These are phyloP conservation scores for Drosophila neotestacea DNA, from an alignment of 2,888 invertebrate genomes.

Conservation along the genomic window DNA sequence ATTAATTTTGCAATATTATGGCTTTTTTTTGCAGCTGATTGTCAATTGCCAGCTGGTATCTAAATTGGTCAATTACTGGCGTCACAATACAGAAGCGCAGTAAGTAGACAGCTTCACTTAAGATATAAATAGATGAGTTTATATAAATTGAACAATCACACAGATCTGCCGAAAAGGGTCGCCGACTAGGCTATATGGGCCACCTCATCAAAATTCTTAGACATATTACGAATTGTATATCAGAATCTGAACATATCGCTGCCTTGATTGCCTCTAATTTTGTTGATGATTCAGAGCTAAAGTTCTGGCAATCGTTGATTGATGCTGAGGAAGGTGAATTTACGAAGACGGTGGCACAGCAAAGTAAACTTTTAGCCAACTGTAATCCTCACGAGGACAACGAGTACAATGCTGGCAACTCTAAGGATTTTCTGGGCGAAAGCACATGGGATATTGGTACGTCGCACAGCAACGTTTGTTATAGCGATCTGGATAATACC, in stretches of 20 bases:
- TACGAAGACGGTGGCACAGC: conserved; percentile 77
- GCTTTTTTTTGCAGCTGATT: conserved; percentile 87
- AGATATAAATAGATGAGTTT: not conserved
- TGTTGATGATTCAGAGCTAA: conserved; percentile 86
- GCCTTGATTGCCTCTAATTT: conserved; percentile 87
- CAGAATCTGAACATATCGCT: conserved; percentile 86
- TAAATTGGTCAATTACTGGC: conserved; percentile 92
- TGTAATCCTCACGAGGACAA: conserved; percentile 83
- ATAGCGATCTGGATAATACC: conserved; percentile 60
- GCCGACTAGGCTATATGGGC: conserved; percentile 89
- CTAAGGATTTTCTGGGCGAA: conserved; percentile 74
- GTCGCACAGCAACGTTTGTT: conserved; percentile 61
- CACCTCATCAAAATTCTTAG: conserved; percentile 88
- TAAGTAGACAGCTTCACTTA: conserved; percentile 86
- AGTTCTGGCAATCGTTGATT: conserved; percentile 85
- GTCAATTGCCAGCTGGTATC: conserved; percentile 92
- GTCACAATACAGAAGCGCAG: conserved; percentile 91
- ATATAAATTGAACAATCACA: not conserved
- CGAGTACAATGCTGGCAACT: conserved; percentile 73
- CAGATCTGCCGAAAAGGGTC: conserved; percentile 86
- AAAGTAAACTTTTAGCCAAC: conserved; percentile 83
- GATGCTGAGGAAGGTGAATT: conserved; percentile 82
- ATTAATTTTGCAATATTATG: not conserved
- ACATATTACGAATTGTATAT: conserved; percentile 86
- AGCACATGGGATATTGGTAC: conserved; percentile 51